phyloP scores from a whole-genome alignment of 2,113 vertebrate genomes.

The Arvicanthis niloticus region DNA sequence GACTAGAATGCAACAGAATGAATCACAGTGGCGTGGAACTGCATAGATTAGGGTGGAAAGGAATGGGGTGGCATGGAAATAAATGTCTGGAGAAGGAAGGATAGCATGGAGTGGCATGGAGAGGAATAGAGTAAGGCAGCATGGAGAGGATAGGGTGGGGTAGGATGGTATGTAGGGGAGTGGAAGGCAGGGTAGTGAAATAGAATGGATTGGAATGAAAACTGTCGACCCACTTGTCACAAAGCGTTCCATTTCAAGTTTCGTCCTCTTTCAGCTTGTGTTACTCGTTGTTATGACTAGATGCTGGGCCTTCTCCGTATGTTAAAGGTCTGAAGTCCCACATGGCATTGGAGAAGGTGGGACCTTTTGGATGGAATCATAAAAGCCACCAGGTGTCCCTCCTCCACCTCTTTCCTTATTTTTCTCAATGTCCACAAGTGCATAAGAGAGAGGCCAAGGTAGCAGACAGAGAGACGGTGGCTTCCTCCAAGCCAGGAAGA shows the following conservation, averaged over 20 bases:
- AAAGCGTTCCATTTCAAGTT: not conserved
- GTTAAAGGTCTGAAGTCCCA: not conserved
- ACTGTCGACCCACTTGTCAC: not conserved
- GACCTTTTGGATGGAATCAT: not conserved
- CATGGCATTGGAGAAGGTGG: not conserved
- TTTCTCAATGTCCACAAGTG: not conserved
- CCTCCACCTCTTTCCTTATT: fast-evolving
- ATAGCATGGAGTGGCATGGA: not conserved
- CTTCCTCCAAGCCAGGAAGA: not conserved
- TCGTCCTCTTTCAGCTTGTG: not conserved
- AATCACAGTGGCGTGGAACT: not conserved
- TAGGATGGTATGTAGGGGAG: not conserved
- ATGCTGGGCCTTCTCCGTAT: not conserved
- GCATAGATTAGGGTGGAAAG: not conserved
- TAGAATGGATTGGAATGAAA: not conserved
- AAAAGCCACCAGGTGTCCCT: not conserved
- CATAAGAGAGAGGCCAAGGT: not conserved
- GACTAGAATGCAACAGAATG: no score
- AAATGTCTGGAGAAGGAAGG: not conserved
- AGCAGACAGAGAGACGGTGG: not conserved
- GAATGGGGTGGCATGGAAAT: not conserved
- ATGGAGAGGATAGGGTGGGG: not conserved
- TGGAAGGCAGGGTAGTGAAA: fast-evolving
- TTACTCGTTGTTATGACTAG: not conserved
- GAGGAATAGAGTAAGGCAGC: not conserved